A percentile compares a stretch with the other conserved stretches of the same genome.
These are phyloP conservation scores for Falco cherrug DNA, from an alignment of 2,797 vertebrate species.

Conservation along the genomic window DNA sequence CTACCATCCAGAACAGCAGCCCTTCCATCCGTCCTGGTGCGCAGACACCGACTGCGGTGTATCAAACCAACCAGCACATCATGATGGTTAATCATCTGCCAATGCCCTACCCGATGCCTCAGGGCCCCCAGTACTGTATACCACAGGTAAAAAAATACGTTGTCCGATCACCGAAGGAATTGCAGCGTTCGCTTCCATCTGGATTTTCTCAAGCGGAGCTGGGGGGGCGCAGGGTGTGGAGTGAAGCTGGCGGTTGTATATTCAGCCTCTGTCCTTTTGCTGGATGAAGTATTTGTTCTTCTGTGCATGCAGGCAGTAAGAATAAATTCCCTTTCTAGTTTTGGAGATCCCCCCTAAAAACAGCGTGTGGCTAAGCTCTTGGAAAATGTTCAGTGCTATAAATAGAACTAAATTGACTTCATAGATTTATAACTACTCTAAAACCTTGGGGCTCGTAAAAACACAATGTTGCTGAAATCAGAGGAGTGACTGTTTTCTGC, in stretches of 20 bases:
- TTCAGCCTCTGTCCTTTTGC: background rate
- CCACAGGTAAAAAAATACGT: conserved; percentile 83
- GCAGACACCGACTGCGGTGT: conserved; percentile 90
- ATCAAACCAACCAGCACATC: conserved; percentile 93
- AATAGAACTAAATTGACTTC: background rate
- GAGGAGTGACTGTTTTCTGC: background rate
- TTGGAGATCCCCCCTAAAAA: background rate
- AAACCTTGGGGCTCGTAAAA: background rate
- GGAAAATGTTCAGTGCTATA: background rate
- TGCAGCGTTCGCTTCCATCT: rapidly evolving
- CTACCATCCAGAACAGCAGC: conserved; percentile 89
- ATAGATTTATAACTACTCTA: background rate
- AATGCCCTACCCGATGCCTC: conserved; percentile 94
- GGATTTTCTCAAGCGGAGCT: background rate
- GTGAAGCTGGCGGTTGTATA: rapidly evolving
- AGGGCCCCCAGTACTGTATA: conserved; percentile 97
- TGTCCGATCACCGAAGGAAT: background rate
- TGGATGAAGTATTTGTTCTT: background rate
- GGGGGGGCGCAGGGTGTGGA: too few relatives aligned
- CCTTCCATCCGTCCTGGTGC: conserved; percentile 91
- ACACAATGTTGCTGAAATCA: background rate
- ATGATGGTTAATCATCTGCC: conserved; percentile 97
- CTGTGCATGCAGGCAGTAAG: background rate
- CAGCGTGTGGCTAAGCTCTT: background rate
- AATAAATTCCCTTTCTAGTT: background rate